These are phyloP conservation scores for Saxidomus purpurata DNA, from an alignment of 1,140 invertebrate genomes.

Conservation along the genomic window DNA sequence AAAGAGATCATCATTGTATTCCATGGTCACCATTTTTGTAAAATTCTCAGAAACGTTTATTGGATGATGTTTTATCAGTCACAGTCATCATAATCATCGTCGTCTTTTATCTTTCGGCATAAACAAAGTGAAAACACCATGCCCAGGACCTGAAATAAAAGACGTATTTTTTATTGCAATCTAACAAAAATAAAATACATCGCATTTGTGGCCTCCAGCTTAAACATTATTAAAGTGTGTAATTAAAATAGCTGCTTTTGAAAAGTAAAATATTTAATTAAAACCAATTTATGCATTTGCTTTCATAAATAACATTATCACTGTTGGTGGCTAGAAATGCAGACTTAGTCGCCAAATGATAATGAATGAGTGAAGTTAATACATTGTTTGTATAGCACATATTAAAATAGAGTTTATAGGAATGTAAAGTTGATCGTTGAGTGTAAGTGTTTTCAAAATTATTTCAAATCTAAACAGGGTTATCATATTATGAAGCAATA, in stretches of 20 bases:
- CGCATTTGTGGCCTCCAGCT: neutral
- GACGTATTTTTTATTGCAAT: neutral
- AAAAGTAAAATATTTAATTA: neutral
- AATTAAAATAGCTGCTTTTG: neutral
- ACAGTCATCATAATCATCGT: conserved; percentile 65
- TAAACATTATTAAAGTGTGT: neutral
- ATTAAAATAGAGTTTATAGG: too few relatives aligned
- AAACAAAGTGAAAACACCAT: conserved; percentile 79
- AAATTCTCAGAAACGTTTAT: too few relatives aligned
- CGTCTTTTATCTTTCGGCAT: conserved; percentile 75
- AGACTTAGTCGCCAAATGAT: too few relatives aligned
- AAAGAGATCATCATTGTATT: too few relatives aligned
- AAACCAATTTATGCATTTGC: neutral
- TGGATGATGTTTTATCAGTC: conserved; percentile 2
- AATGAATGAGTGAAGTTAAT: too few relatives aligned
- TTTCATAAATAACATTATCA: neutral
- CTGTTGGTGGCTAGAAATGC: neutral
- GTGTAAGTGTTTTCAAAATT: too few relatives aligned
- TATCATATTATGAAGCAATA: too few relatives aligned
- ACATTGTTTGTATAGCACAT: too few relatives aligned
- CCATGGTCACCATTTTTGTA: too few relatives aligned
- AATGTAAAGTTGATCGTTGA: too few relatives aligned
- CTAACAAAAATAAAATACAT: neutral
- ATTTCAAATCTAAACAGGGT: too few relatives aligned
- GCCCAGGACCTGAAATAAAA: conserved; percentile 72